Base-by-base conservation (phyloP, 2,888 invertebrate genomes). In the Dilophus febrilis region DNA sequence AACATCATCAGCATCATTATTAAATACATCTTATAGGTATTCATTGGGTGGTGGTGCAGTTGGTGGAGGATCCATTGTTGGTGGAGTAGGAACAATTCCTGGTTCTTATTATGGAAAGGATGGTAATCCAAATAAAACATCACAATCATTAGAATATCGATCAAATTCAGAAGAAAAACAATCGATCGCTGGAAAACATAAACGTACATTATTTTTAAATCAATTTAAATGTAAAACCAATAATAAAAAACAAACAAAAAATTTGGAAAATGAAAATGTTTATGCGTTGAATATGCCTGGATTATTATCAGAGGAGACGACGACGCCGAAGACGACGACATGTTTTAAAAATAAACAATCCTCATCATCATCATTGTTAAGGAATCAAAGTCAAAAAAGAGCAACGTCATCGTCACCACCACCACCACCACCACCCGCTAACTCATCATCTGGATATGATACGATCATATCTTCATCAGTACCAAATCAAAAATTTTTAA, bases 221-320 rank as follows among this genome's bases (percentile, higher is more conserved):
- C 29, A n/a, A 37, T 13, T 38, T 35, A 43, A 38, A 36, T 37
- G 26, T 35, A 41, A 38, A 37, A 35, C 40, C n/a, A n/a, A n/a
- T n/a, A n/a, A n/a, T n/a, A n/a, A n/a, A n/a, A n/a, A n/a, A n/a
- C n/a, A n/a, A 16, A 11, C 35, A 22, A 61, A 61, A 2, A 60
- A 61, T 27, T 62, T n/a, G n/a, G n/a, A n/a, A n/a, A n/a, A 61
- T 42, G 61, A 61, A 41, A 62, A 61, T 46, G 56, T 61, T 8
- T 61, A 56, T 48, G 59, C 58, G 48, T n/a, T n/a, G n/a, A n/a
- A n/a, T n/a, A 58, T 61, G 18, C 61, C 61, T n/a, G n/a, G n/a
- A 7, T 42, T 61, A 40, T 45, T 62, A 50, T 58, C 61, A 18
- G 54, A 58, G n/a, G n/a, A n/a, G n/a, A n/a, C n/a, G n/a, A n/a